Base-by-base conservation (phyloP, 2,888 invertebrate species). In the Pomacea canaliculata region DNA sequence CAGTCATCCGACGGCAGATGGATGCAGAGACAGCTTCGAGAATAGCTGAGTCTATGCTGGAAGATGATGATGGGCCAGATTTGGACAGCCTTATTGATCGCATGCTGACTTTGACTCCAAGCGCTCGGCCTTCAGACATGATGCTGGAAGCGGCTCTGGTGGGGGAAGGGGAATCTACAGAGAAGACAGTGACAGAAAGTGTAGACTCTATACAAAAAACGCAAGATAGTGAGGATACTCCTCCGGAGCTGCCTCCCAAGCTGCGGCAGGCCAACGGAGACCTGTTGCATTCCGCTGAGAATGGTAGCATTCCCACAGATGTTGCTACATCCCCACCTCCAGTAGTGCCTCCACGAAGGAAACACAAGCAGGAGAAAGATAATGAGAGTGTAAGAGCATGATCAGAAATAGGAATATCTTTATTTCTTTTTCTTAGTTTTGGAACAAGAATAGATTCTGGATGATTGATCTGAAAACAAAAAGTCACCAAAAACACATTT, bases 171-270 rank as follows among this genome's bases (percentile, higher is more conserved):
- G 78, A 72, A 27, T 27, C 60, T 7, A 63, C 46, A 18, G 13
- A n/a, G 23, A 37, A 66, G 27, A 65, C 60, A 59, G 74, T 62
- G 69, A 74, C 13, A 8, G 67, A 69, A n/a, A n/a, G 12, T 27
- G 56, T 13, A 10, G 16, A 10, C 12, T 63, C n/a, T n/a, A 37
- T 37, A n/a, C 59, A 56, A 59, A 37, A 46, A n/a, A 37, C 56
- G 5, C 19, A 16, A 46, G 69, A 51, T 49, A 49, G 16, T 74
- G 46, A 27, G 23, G 69, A 74, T 37, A 27, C 27, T 60, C 87
- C 89, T 0, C 88, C 88, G 37, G 83, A 81, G 10, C 78, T 87
- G n/a, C 88, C 87, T 10, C 87, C 88, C 8, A 87, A 87, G 80
- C 80, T 81, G 73, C 82, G 82, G 60, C 68, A 81, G 19, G 82